These are phyloP conservation scores for Aurelia sp. DNA, from an alignment of 30 jellyfish, hydroid and myxozoan genomes.

Conservation along the genomic window DNA sequence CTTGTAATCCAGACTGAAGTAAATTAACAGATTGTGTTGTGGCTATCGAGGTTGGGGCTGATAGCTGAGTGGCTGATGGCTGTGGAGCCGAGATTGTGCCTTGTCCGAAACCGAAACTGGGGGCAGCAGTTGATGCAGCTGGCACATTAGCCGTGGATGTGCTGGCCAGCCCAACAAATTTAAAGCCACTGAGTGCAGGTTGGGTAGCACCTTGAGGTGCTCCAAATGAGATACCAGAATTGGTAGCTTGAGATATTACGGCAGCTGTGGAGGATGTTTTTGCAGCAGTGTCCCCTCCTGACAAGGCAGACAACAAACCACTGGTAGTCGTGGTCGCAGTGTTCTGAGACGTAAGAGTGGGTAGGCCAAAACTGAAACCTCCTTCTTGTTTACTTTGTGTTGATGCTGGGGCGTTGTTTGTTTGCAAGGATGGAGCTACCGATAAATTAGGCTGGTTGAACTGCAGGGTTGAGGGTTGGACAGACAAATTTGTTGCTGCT, in stretches of 20 bases:
- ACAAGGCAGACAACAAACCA: too few relatives aligned
- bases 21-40: neutral
- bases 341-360: too few relatives aligned
- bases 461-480: conserved; percentile 5
- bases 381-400: neutral
- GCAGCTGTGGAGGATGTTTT: neutral
- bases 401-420: neutral
- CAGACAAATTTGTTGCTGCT: neutral
- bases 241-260: neutral
- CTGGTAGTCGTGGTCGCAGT: too few relatives aligned
- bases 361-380: neutral
- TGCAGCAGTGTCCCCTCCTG: too few relatives aligned
- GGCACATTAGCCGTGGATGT: neutral
- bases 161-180: neutral
- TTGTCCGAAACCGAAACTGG: neutral
- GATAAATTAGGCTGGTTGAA: neutral
- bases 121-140: neutral
- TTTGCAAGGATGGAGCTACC: neutral
- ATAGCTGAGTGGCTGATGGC: too few relatives aligned
- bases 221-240: neutral
- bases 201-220: neutral
- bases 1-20: neutral
- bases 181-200: neutral
- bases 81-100: neutral
- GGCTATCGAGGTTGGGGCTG: neutral